Evolutionary conservation across 2,113 vertebrate genomes (phyloP).

Genomic region (Mystacornis crossleyi): DNA sequence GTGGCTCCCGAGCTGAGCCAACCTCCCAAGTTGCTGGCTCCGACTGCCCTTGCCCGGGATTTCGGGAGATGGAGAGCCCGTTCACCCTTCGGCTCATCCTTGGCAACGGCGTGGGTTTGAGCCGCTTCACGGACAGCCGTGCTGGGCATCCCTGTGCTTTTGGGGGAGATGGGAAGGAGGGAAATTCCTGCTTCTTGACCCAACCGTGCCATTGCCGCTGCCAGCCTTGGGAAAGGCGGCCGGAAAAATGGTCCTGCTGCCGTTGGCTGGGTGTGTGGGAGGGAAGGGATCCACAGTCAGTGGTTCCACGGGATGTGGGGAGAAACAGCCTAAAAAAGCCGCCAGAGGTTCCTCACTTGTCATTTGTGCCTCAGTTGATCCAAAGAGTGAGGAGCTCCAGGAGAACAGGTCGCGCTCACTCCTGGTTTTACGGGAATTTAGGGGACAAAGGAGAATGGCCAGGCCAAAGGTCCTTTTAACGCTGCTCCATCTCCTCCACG

Average conservation of each 20-base stretch:
- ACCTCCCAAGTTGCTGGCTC: conserved; percentile 17
- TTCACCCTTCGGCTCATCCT: not conserved
- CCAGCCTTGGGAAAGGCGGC: not conserved
- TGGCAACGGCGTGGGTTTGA: not conserved
- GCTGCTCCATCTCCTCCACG: not conserved
- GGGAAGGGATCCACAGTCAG: not conserved
- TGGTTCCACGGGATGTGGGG: accelerated
- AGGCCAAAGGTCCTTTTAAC: not conserved
- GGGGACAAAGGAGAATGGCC: not conserved
- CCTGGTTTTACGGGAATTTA: not conserved
- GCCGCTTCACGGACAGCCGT: not conserved
- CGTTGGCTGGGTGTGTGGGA: not conserved
- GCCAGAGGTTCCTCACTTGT: not conserved
- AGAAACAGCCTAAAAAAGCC: not conserved
- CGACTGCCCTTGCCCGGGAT: not conserved
- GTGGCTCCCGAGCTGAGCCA: not conserved
- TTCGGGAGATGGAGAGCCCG: not conserved
- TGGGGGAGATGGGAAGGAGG: not conserved
- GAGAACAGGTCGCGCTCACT: accelerated
- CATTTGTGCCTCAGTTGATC: accelerated
- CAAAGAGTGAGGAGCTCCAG: not conserved
- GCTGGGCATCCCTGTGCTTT: not conserved
- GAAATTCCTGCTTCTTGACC: not conserved
- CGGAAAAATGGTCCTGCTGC: not conserved
- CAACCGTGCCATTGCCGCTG: not conserved